Evolutionary conservation across 2,113 vertebrate species (phyloP).

Genomic region (Circaetus gallicus): DNA sequence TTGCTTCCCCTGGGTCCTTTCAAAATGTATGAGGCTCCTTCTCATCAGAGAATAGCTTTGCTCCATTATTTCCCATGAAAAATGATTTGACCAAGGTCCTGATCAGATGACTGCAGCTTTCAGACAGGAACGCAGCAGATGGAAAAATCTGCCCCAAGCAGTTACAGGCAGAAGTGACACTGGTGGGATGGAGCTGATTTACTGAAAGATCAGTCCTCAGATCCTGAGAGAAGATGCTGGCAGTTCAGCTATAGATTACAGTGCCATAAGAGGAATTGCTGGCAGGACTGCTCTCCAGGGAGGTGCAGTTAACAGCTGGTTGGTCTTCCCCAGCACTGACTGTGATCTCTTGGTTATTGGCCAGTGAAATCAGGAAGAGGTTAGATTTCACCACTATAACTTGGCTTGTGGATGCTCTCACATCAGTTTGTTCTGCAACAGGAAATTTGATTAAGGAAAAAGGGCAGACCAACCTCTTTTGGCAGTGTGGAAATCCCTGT

Average conservation of each 20-base stretch:
- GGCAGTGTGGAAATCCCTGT: not conserved
- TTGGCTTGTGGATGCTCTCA: not conserved
- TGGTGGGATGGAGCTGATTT: not conserved
- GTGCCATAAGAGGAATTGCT: not conserved
- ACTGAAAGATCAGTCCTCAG: not conserved
- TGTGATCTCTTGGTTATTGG: not conserved
- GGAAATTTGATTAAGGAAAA: not conserved
- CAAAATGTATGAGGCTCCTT: not conserved
- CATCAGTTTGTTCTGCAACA: not conserved
- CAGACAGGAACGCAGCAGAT: not conserved
- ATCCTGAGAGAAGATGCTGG: not conserved
- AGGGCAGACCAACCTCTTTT: not conserved
- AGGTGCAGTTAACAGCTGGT: not conserved
- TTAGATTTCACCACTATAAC: not conserved
- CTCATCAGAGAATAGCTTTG: rapidly evolving
- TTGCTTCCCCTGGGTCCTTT: not conserved
- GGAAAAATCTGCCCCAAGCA: not conserved
- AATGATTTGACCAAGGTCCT: not conserved
- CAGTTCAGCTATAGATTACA: not conserved
- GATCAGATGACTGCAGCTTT: not conserved
- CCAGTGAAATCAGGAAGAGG: not conserved
- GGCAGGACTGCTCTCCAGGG: not conserved
- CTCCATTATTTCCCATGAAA: not conserved
- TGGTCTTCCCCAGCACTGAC: rapidly evolving
- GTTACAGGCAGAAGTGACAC: not conserved